Evolutionary conservation across 2,113 vertebrate species (phyloP).

Genomic region (Thinocorus orbignyianus): DNA sequence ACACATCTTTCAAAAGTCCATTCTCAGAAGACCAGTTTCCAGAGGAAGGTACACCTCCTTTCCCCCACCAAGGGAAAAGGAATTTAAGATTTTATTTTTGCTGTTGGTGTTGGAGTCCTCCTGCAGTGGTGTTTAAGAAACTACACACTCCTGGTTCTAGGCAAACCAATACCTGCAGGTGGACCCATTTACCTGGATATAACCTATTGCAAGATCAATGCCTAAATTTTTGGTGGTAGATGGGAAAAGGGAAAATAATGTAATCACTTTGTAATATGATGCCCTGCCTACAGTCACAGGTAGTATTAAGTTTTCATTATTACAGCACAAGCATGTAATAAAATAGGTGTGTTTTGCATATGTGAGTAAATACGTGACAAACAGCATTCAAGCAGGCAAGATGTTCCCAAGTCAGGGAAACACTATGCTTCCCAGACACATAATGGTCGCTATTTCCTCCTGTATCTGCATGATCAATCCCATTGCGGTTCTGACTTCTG

Average conservation of each 20-base stretch:
- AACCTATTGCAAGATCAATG: background rate
- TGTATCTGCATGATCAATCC: background rate
- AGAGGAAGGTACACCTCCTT: background rate
- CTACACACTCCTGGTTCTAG: background rate
- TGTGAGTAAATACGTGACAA: rapidly evolving
- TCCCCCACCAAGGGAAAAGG: background rate
- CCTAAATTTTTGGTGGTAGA: background rate
- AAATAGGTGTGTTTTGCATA: background rate
- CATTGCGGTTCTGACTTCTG: rapidly evolving
- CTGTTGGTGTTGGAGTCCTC: background rate
- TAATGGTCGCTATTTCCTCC: background rate
- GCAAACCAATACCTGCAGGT: background rate
- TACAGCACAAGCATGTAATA: background rate
- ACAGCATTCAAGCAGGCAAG: background rate
- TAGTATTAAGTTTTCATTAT: background rate
- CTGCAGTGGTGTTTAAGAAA: background rate
- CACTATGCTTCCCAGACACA: background rate
- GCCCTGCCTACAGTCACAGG: background rate
- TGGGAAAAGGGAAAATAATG: background rate
- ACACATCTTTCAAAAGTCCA: background rate
- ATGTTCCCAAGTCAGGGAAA: background rate
- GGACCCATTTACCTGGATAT: background rate
- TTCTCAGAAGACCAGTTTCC: background rate
- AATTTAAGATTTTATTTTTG: background rate
- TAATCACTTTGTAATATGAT: background rate